phyloP scores from a whole-genome alignment of 2,113 vertebrate species.

The Colistium nudipinnis region DNA sequence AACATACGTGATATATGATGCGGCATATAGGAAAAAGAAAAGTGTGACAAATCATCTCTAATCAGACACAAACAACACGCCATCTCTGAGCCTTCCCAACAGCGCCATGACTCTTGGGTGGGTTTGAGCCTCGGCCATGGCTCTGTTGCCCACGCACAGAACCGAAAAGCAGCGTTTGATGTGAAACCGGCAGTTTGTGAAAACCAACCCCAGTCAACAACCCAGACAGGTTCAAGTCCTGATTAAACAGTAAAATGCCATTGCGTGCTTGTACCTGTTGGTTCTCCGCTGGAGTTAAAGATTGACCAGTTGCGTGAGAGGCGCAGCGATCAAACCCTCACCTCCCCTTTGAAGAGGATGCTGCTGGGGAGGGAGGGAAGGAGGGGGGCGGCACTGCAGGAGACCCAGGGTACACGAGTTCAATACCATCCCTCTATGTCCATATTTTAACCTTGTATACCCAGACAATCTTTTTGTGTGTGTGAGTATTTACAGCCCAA shows the following conservation, averaged over 20 bases:
- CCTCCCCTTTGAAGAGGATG: slow-evolving; percentile 72
- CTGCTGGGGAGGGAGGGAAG: slow-evolving; percentile 34
- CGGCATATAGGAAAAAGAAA: too few relatives aligned
- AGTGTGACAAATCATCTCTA: too few relatives aligned
- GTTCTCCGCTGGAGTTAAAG: slow-evolving; percentile 76
- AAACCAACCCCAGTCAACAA: slow-evolving; percentile 28
- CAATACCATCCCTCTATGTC: slow-evolving; percentile 30
- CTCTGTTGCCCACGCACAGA: background rate
- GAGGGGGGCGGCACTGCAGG: slow-evolving; percentile 22
- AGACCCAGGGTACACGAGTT: slow-evolving; percentile 62
- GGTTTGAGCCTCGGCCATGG: background rate
- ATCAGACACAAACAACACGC: too few relatives aligned
- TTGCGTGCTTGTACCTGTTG: slow-evolving; percentile 77
- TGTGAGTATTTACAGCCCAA: background rate
- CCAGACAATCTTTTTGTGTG: background rate
- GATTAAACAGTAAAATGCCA: slow-evolving; percentile 58
- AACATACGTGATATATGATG: too few relatives aligned
- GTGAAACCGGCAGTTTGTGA: slow-evolving; percentile 34
- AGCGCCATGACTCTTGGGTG: background rate
- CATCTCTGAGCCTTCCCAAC: background rate
- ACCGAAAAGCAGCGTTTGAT: background rate
- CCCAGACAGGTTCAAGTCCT: slow-evolving; percentile 42
- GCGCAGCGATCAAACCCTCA: slow-evolving; percentile 69
- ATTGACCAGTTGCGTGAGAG: slow-evolving; percentile 85
- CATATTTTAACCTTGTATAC: slow-evolving; percentile 7